Base-by-base conservation (phyloP, 2,888 invertebrate genomes). In the Temnothorax rugatulus region DNA sequence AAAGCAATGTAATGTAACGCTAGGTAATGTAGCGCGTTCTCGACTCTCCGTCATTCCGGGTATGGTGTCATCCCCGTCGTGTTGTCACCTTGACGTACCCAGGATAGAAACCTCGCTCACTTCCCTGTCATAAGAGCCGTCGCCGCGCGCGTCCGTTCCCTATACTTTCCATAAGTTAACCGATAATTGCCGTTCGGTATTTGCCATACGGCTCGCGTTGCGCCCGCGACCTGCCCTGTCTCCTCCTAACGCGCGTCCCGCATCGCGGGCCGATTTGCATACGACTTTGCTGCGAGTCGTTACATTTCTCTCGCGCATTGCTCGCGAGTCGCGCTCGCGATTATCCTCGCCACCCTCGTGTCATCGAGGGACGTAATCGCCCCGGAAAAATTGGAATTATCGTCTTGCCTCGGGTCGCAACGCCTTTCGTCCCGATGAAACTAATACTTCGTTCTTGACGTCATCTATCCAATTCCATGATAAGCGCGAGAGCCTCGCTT, bases 161-260 rank as follows among this genome's bases (percentile, higher is more conserved):
- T 92, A 87, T 91, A 92, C 86, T 92, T 92, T 92, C 90, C 91
- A 92, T 92, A 92, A 89, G 90, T 92, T 91, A 91, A 84, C 81
- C 89, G 86, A 91, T 92, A 92, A 92, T 92, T 91, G 90, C 68
- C 76, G 52, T 75, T 76, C 54, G 82, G 84, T 87, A 88, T 90
- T 87, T 87, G 86, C 61, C 59, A 57, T 73, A 73, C 68, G 69
- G 64, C 34, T 57, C 34, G 71, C 57, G n/a, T 50, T 38, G 41
- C 82, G 86, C 59, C 57, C 64, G 61, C 13, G 64, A 54, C 69
- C 61, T 21, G 44, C 54, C 38, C 66, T 25, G 34, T 25, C 44
- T 34, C 47, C 34, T 44, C 52, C 52, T n/a, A 57, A 50, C 50
- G 34, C 66, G 44, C 64, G 41, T 25, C 25, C 25, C n/a, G n/a